These are phyloP conservation scores for Ciconia maguari DNA, from an alignment of 2,113 vertebrate genomes.

Conservation along the genomic window DNA sequence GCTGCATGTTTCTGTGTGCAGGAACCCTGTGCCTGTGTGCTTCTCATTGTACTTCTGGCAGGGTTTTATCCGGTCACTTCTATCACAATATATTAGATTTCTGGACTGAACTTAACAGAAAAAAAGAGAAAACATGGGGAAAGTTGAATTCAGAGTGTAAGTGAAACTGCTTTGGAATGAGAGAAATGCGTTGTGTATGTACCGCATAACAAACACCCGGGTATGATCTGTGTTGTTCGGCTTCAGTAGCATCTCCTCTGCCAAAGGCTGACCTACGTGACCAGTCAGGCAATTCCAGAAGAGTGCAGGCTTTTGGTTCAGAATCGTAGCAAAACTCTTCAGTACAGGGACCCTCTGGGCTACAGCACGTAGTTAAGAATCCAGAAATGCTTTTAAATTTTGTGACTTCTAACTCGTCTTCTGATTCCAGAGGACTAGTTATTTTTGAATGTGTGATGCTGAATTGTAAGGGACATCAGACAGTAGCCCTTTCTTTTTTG, in stretches of 20 bases:
- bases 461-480: background rate
- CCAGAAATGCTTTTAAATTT: background rate
- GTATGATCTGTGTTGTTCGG: background rate
- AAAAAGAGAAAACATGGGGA: background rate
- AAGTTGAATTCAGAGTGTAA: background rate
- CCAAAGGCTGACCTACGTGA: background rate
- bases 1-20: background rate
- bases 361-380: background rate
- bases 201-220: background rate
- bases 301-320: background rate
- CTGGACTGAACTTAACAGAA: background rate
- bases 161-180: background rate
- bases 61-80: background rate
- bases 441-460: background rate
- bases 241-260: background rate
- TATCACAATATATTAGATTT: background rate
- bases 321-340: background rate
- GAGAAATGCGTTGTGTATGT: background rate
- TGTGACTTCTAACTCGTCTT: background rate
- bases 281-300: background rate
- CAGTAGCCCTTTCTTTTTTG: conserved; percentile 26
- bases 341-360: background rate
- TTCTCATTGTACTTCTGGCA: background rate
- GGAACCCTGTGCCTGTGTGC: background rate
- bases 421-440: background rate